A percentile compares a stretch with the other conserved stretches of the same genome.
These are phyloP conservation scores for Hippolais icterina DNA, from an alignment of 2,113 vertebrate genomes.

Conservation along the genomic window DNA sequence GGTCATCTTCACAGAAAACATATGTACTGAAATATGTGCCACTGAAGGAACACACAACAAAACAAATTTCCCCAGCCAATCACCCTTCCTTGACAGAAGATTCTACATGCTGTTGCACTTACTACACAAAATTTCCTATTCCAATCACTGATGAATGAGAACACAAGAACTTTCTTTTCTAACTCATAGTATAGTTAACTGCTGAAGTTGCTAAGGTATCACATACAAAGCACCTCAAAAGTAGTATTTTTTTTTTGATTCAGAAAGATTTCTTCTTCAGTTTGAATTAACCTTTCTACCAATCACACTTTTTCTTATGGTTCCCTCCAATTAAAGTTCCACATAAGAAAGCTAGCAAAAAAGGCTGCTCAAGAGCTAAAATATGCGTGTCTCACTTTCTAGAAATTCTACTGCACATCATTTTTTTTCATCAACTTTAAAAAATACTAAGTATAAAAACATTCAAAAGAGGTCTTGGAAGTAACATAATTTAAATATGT, in stretches of 20 bases:
- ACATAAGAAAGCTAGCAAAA: background rate
- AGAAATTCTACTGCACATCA: background rate
- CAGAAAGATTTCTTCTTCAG: background rate
- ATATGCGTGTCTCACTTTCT: background rate
- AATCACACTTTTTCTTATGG: background rate
- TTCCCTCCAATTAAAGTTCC: background rate
- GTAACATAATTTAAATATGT: background rate
- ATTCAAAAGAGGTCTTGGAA: background rate
- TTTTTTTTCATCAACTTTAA: background rate
- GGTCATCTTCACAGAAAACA: background rate
- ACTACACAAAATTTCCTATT: background rate
- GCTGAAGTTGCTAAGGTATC: background rate
- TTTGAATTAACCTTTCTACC: background rate
- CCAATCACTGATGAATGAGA: background rate
- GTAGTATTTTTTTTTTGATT: fast-evolving
- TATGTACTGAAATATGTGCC: background rate
- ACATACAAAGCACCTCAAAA: background rate
- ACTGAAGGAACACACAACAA: background rate
- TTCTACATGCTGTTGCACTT: background rate
- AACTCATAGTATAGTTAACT: background rate
- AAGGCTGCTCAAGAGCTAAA: background rate
- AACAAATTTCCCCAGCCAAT: background rate
- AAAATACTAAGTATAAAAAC: background rate
- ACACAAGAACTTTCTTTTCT: background rate
- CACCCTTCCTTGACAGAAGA: background rate